These are phyloP conservation scores for Tridacna gigas DNA, from an alignment of 2,888 invertebrate genomes.

Conservation along the genomic window DNA sequence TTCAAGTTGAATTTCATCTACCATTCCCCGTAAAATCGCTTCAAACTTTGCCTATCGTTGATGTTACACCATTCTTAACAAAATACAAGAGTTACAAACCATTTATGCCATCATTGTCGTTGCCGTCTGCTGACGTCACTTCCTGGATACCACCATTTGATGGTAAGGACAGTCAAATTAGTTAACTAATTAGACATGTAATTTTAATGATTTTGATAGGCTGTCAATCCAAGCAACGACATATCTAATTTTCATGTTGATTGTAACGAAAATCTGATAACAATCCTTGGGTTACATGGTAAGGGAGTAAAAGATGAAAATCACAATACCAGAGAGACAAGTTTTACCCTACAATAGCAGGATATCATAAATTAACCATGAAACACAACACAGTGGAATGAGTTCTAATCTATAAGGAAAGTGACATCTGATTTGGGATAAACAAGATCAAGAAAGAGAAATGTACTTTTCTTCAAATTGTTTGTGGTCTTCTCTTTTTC, in stretches of 20 bases:
- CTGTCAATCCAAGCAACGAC: too few relatives aligned
- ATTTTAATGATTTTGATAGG: neutral
- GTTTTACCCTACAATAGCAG: too few relatives aligned
- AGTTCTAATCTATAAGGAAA: too few relatives aligned
- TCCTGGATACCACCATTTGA: constrained; percentile 94
- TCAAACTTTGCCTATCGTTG: constrained; percentile 50
- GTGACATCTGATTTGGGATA: too few relatives aligned
- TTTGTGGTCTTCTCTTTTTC: constrained; percentile 44
- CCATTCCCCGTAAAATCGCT: constrained; percentile 64
- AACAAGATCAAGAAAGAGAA: too few relatives aligned
- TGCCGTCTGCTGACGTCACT: constrained; percentile 89
- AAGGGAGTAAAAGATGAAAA: too few relatives aligned
- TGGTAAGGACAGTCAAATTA: constrained; percentile 86
- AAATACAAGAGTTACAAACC: constrained; percentile 64
- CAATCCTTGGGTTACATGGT: too few relatives aligned
- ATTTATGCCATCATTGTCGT: constrained; percentile 84
- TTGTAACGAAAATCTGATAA: too few relatives aligned
- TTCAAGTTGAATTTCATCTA: constrained; percentile 65
- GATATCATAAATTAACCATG: too few relatives aligned
- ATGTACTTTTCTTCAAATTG: neutral
- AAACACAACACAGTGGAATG: too few relatives aligned
- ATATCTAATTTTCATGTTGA: too few relatives aligned
- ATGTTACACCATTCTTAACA: constrained; percentile 53
- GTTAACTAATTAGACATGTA: neutral
- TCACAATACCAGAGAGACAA: too few relatives aligned